phyloP scores from a whole-genome alignment of 2,888 invertebrate genomes.

The Drosophila aldrichi region DNA sequence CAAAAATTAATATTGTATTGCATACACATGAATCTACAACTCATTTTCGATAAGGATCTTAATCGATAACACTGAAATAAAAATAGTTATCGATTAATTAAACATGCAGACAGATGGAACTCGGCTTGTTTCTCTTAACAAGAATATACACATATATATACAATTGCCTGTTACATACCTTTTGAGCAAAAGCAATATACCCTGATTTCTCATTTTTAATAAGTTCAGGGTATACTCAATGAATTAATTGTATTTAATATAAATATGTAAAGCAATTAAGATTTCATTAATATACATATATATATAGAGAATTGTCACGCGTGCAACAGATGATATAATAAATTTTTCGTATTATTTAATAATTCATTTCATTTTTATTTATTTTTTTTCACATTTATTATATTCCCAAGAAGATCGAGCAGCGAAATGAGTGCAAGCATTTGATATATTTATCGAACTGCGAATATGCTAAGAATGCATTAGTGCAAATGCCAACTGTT shows the following conservation, averaged over 20 bases:
- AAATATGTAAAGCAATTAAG: not conserved
- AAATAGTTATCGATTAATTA: no score
- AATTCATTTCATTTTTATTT: not conserved
- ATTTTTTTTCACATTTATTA: constrained; percentile 11
- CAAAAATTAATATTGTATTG: no score
- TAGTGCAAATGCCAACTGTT: constrained; percentile 6
- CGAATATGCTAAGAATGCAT: not conserved
- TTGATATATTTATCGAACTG: constrained; percentile 7
- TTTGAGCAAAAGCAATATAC: no score
- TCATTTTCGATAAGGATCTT: no score
- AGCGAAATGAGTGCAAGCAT: not conserved
- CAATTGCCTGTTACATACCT: no score
- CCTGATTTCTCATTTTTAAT: no score
- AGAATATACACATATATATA: no score
- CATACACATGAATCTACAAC: no score
- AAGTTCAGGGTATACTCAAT: no score
- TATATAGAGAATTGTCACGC: not conserved
- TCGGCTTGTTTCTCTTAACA: no score
- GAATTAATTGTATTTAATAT: not conserved
- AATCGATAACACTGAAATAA: no score
- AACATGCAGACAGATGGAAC: no score
- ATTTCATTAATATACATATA: not conserved
- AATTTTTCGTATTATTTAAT: not conserved
- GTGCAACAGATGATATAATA: constrained; percentile 17
- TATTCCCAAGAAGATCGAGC: not conserved